A percentile compares a stretch with the other conserved stretches of the same genome.
phyloP scores from a whole-genome alignment of 2,888 invertebrate genomes.

The Molanna angustata region DNA sequence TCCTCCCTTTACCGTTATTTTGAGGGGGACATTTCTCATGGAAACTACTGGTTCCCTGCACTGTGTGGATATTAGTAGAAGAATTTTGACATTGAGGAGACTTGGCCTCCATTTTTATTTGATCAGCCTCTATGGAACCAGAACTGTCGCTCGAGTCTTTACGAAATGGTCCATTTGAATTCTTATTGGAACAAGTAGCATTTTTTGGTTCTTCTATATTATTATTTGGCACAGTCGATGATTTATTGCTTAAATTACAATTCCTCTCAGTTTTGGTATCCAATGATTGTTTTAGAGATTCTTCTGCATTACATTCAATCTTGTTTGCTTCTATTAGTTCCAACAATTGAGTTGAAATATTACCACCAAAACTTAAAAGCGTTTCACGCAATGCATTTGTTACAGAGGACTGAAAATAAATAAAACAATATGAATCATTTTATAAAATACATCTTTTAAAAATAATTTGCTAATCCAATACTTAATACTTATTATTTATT shows the following conservation, averaged over 20 bases:
- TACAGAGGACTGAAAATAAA: conserved; percentile 43
- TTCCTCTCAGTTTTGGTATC: background rate
- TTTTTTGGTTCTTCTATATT: conserved; percentile 12
- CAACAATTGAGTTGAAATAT: conserved; percentile 42
- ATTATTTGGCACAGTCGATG: background rate
- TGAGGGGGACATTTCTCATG: background rate
- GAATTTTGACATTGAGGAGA: conserved; percentile 2
- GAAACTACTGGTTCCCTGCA: background rate
- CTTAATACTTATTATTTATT: background rate
- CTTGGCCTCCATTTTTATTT: background rate
- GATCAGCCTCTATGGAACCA: conserved; percentile 2
- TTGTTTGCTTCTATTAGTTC: conserved; percentile 40
- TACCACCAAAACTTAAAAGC: conserved; percentile 49
- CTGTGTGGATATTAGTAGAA: background rate
- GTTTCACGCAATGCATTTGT: conserved; percentile 52
- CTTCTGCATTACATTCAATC: conserved; percentile 13
- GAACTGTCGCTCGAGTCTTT: conserved; percentile 27
- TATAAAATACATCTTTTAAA: background rate
- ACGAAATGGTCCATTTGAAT: background rate
- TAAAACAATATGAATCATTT: conserved; percentile 1
- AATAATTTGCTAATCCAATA: background rate
- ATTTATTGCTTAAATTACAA: background rate
- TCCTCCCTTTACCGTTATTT: background rate
- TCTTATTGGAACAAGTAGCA: background rate
- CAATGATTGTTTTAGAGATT: background rate